Conservation (phyloP, 2,113 vertebrate species). For the Oreochromis spilurus region DNA sequence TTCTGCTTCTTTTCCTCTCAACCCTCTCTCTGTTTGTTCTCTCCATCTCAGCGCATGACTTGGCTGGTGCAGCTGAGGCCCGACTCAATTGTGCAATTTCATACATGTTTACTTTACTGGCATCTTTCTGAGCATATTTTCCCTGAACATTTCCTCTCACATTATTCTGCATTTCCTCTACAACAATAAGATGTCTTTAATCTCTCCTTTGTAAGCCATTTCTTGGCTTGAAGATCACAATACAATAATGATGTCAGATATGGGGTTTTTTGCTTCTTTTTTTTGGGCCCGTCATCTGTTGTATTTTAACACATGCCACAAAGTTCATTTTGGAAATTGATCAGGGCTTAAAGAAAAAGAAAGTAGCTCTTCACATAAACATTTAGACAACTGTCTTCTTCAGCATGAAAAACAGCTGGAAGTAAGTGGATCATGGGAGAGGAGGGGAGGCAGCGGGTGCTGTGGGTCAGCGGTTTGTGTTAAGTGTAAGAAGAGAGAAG, state of each 20-base stretch:
- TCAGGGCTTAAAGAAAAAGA: conserved; percentile 69
- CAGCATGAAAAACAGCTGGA: conserved; percentile 78
- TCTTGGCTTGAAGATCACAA: conserved; percentile 43
- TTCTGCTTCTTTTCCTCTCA: conserved; percentile 20
- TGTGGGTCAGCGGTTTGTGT: conserved; percentile 56
- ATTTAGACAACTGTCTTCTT: conserved; percentile 79
- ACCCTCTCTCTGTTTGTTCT: conserved; percentile 30
- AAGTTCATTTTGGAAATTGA: conserved; percentile 66
- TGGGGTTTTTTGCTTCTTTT: conserved; percentile 16
- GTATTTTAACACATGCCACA: conserved; percentile 60
- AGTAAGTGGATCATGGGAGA: conserved; percentile 62
- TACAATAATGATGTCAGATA: conserved; percentile 26
- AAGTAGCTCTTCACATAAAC: conserved; percentile 73
- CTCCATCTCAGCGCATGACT: conserved; percentile 60
- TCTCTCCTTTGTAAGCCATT: conserved; percentile 41
- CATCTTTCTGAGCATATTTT: conserved; percentile 64
- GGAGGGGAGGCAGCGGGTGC: conserved; percentile 26
- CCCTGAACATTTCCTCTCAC: conserved; percentile 57
- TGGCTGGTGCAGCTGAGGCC: conserved; percentile 46
- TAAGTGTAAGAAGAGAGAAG: conserved; percentile 52
- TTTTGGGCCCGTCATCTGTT: conserved; percentile 39
- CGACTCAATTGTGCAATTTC: conserved; percentile 69
- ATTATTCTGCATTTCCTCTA: conserved; percentile 63
- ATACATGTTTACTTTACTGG: conserved; percentile 71
- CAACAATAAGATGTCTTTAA: conserved; percentile 48